These are phyloP conservation scores for Drosophila sordidula DNA, from an alignment of 2,888 invertebrate genomes.

Conservation along the genomic window DNA sequence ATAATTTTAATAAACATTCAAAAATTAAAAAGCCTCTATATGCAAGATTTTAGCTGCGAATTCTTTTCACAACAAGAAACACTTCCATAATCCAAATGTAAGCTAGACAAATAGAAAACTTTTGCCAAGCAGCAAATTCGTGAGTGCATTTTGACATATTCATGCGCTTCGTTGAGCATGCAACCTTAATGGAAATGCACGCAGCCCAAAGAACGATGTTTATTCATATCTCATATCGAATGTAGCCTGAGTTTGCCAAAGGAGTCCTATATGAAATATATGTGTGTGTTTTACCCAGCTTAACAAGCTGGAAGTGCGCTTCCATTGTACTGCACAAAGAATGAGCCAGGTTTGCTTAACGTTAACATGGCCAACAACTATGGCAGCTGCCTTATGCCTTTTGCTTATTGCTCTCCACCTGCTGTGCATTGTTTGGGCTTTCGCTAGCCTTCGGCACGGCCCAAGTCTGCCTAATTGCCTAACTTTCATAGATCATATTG, in stretches of 20 bases:
- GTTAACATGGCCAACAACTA: constrained; percentile 31
- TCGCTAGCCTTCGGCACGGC: constrained; percentile 2
- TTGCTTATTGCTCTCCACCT: constrained; percentile 13
- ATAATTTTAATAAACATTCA: background rate
- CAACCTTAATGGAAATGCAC: constrained; percentile 72
- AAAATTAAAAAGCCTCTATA: no score
- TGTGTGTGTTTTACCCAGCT: constrained; percentile 29
- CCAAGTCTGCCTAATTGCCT: constrained; percentile 44
- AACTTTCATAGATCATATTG: constrained; percentile 44
- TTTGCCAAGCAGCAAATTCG: constrained; percentile 31
- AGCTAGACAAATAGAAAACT: background rate
- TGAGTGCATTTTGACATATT: constrained; percentile 79
- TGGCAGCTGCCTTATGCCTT: constrained; percentile 21
- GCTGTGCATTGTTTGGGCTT: constrained; percentile 33
- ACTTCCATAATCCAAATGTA: background rate
- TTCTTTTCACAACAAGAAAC: background rate
- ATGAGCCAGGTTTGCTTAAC: constrained; percentile 34
- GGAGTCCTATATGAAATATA: background rate
- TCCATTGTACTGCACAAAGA: constrained; percentile 32
- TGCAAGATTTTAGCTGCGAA: background rate
- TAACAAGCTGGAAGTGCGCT: constrained; percentile 43
- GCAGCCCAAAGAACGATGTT: constrained; percentile 40
- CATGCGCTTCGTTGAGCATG: constrained; percentile 66
- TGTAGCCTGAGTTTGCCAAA: constrained; percentile 6
- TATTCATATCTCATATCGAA: constrained; percentile 37